These are phyloP conservation scores for Neodon shergylaensis DNA, from an alignment of 2,113 vertebrate species.

Conservation along the genomic window DNA sequence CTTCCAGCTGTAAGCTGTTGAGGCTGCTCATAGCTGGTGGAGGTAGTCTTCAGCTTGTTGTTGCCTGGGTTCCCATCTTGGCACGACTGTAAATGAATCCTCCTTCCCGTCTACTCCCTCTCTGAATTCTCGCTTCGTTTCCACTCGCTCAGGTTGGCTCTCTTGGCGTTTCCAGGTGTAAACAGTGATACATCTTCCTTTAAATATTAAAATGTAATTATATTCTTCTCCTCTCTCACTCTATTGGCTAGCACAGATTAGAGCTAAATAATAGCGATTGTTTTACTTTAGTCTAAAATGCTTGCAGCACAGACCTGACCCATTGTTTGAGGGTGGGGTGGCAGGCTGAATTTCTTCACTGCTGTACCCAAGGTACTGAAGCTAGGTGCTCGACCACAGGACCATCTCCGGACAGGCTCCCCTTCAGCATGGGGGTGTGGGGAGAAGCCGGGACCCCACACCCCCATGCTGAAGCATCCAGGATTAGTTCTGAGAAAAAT, in stretches of 20 bases:
- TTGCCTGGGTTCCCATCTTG: too few species aligned
- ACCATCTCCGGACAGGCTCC: neutral
- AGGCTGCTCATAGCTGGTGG: neutral
- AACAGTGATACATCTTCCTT: neutral
- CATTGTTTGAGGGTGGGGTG: too few species aligned
- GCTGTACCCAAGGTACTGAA: neutral
- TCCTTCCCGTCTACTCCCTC: neutral
- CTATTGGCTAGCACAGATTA: neutral
- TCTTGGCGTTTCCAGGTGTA: constrained; percentile 4
- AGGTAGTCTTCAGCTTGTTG: neutral
- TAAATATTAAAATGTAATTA: neutral
- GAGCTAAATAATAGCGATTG: neutral
- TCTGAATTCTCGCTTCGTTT: neutral
- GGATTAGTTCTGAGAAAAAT: neutral
- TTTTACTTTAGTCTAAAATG: neutral
- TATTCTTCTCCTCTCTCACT: neutral
- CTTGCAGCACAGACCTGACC: neutral
- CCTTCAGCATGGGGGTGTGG: neutral
- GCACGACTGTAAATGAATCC: neutral
- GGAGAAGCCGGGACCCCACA: neutral
- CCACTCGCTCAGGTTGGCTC: neutral
- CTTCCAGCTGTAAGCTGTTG: accelerated
- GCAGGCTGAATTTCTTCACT: neutral
- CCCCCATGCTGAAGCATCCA: too few species aligned
- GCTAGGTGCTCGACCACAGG: too few species aligned